phyloP scores from a whole-genome alignment of 2,888 invertebrate genomes.

The Heliconius hortense region DNA sequence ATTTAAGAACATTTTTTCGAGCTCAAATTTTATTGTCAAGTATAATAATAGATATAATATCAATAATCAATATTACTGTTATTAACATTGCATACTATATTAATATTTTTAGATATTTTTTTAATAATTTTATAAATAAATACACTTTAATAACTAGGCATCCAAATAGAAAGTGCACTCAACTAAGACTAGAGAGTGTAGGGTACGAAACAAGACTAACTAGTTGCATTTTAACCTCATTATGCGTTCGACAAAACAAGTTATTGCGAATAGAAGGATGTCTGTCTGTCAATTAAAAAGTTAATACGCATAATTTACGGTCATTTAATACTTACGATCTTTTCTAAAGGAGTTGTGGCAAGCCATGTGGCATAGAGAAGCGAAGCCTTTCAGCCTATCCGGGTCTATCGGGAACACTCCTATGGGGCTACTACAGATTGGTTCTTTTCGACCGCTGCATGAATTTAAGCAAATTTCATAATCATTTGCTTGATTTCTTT shows the following conservation, averaged over 20 bases:
- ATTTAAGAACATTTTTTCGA: no score
- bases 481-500: slow-evolving; percentile 53
- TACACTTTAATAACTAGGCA: not conserved
- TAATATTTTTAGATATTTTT: not conserved
- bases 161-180: slow-evolving; percentile 25
- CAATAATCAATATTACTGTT: not conserved
- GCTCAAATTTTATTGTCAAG: no score
- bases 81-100: not conserved
- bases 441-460: slow-evolving; percentile 62
- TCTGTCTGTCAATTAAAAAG: slow-evolving; percentile 14
- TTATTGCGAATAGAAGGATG: slow-evolving; percentile 25
- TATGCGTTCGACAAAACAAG: slow-evolving; percentile 19
- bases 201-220: slow-evolving; percentile 21
- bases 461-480: slow-evolving; percentile 65
- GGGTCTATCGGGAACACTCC: slow-evolving; percentile 60
- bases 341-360: slow-evolving; percentile 73
- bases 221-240: slow-evolving; percentile 32
- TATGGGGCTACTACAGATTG: slow-evolving; percentile 67
- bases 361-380: slow-evolving; percentile 74
- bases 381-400: slow-evolving; percentile 69
- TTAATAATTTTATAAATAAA: not conserved
- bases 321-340: slow-evolving; percentile 58
- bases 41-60: not conserved
- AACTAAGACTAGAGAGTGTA: slow-evolving; percentile 22
- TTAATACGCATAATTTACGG: not conserved